Evolutionary conservation across 2,797 vertebrate genomes (phyloP), one percentile per base, ranked within the genome.

Genomic region (Botia kubotai): DNA sequence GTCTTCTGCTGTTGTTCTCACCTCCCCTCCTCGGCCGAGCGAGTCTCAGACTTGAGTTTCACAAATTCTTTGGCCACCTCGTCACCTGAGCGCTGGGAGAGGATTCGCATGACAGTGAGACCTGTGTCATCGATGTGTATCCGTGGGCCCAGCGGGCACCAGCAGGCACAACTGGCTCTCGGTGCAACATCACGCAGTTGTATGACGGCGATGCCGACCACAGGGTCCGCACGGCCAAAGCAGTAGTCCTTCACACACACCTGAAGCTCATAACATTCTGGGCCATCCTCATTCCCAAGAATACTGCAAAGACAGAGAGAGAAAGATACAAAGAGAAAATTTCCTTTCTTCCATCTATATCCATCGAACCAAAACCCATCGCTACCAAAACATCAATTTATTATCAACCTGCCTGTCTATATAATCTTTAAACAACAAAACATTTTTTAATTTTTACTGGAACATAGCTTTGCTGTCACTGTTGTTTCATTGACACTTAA

Each of bases 11-110:
- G 8, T 10, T 2, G 1, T 39, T 65, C 84, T 95, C 95, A 98
- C 90, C 96, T 97, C 75, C 95, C 97, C 88, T 99, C 98, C 87
- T 99, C 97, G 0, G 92, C 92, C 0, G 96, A 97, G 26, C 98
- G 96, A 0, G 94, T 97, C 84, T 99, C 98, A 0, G 97, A 98
- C 88, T 99, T 99, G 82, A 99, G 93, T 88, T 95, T 95, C 36
- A 99, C 97, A 2, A 99, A 99, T 89, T 99, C 98, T 87, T 95
- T 96, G 80, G 98, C 97, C 85, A 99, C 97, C 80, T 99, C 98
- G 0, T 99, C 98, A 39, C 94, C 97, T 88, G 95, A 96, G 88
- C 98, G 96, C 90, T 99, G 98, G 12, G 97, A 99, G 50, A 99
- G 96, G 89, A 99, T 99, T 50, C 97, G 92, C 89, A 98, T 93